Evolutionary conservation across 2,797 vertebrate genomes (phyloP).

Genomic region (Phataginus tetradactyla): DNA sequence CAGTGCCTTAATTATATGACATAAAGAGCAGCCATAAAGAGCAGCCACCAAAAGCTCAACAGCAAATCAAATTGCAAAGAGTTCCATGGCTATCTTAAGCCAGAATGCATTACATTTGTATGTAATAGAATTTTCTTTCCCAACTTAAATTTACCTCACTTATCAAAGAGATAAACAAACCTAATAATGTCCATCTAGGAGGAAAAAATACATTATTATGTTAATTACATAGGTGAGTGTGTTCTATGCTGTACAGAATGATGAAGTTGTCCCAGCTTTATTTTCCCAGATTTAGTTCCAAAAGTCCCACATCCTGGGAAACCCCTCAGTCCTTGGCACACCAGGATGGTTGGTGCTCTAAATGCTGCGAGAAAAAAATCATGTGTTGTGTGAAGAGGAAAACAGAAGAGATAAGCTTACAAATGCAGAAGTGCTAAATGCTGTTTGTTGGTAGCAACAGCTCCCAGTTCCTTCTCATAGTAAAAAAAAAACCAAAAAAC

Average conservation of each 20-base stretch:
- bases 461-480: constrained; percentile 66
- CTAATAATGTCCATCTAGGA: background rate
- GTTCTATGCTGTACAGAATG: background rate
- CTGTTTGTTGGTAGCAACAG: constrained; percentile 43
- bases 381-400: background rate
- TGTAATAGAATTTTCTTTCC: background rate
- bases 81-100: background rate
- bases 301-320: background rate
- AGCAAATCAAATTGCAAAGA: constrained; percentile 11
- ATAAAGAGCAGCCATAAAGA: too few relatives aligned
- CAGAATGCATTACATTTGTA: constrained; percentile 12
- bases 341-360: background rate
- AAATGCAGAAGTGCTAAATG: constrained; percentile 74
- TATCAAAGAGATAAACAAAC: constrained; percentile 40
- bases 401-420: constrained; percentile 28
- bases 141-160: constrained; percentile 31
- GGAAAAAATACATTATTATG: background rate
- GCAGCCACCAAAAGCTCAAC: background rate
- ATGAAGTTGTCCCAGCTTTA: background rate
- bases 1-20: background rate
- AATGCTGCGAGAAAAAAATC: constrained; percentile 1
- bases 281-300: background rate
- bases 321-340: background rate
- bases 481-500: background rate
- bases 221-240: background rate